Evolutionary conservation across 2,888 invertebrate species (phyloP).

Genomic region (Apodemia duryi): DNA sequence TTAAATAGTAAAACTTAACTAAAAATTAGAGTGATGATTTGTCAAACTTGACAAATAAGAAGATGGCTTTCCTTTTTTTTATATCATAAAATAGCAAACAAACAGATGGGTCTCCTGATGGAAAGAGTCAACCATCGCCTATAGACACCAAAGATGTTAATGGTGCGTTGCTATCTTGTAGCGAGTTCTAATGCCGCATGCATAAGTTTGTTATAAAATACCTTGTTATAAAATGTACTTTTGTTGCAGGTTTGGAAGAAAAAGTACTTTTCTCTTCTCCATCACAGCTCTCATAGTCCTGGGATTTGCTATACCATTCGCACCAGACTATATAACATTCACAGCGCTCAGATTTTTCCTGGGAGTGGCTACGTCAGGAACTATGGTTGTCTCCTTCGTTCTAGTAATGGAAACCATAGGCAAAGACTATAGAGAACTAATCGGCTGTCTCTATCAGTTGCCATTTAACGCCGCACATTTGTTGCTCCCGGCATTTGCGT

Average conservation of each 20-base stretch:
- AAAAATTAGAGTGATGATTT: no score
- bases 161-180: no score
- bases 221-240: neutral
- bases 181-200: no score
- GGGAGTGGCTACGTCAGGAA: conserved; percentile 88
- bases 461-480: conserved; percentile 85
- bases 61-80: no score
- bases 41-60: no score
- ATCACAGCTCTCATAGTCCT: conserved; percentile 82
- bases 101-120: no score
- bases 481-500: conserved; percentile 81
- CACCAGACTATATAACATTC: conserved; percentile 80
- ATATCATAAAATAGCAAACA: no score
- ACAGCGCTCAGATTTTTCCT: conserved; percentile 83
- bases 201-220: no score
- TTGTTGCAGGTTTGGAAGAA: conserved; percentile 84
- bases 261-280: conserved; percentile 83
- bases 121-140: no score
- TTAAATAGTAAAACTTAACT: no score
- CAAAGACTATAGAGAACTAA: conserved; percentile 65
- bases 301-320: conserved; percentile 83
- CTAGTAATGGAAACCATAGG: conserved; percentile 84
- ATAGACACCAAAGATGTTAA: no score
- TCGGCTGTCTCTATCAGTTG: conserved; percentile 83
- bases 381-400: conserved; percentile 88